Evolutionary conservation across 1,140 invertebrate species (phyloP), one percentile per base, ranked within the genome.

Genomic region (Rhyzopertha dominica): DNA sequence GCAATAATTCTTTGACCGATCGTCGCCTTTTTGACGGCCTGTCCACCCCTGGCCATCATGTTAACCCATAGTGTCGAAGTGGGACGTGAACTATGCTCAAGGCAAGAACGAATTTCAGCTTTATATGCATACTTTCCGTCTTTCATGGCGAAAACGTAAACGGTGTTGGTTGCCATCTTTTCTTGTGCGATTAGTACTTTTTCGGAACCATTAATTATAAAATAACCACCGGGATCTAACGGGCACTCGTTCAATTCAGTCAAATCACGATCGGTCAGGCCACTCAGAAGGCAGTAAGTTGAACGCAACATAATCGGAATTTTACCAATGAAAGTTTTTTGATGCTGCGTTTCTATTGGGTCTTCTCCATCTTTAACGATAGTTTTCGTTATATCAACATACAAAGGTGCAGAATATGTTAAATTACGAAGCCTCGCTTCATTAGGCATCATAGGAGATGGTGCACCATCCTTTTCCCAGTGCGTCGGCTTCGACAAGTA

Each of bases 121-220:
- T 98, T 98, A 63, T 87, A 99, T 5, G 93, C 92, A 77, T 91
- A 99, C 69, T 99, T 99, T 37, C 90, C 88, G 66, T 90, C 88
- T 72, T 98, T 99, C 88, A 98, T 95, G 60, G 90, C 88, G 65
- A 99, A 99, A 1, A 99, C 96, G 73, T 99, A 99, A 2, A 99
- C 96, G 40, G 95, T 98, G 66, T 99, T 99, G 7, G 95, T 98
- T 9, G 96, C 95, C 95, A 99, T 99, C 72, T 98, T 98, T 68
- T 99, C 95, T 70, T 99, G 95, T 5, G 95, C 95, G 70, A 99
- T 98, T 1, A 99, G 70, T 42, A 91, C 92, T 68, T 96, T 96
- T 72, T 96, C 92, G 5, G 91, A 95, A 1, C 92, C 92, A 65
- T 96, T 96, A 28, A 96, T 95, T 56, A 96, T 90, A 55, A 96